Base-by-base conservation (phyloP, 1,140 invertebrate genomes). In the Monochamus saltuarius region DNA sequence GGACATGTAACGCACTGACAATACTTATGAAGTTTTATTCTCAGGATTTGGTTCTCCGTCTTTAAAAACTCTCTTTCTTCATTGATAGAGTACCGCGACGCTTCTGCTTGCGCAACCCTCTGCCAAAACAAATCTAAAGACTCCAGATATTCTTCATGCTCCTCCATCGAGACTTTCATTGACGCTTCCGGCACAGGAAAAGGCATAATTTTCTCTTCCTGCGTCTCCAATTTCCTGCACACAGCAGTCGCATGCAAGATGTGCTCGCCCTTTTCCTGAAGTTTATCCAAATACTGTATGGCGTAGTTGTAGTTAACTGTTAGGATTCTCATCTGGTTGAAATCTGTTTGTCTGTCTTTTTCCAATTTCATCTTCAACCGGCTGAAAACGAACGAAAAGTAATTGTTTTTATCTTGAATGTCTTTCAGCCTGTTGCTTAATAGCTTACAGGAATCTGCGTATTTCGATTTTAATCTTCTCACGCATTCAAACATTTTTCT, bases 181-280 rank as follows among this genome's bases (percentile, higher is more conserved):
- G 56, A 62, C 34, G 43, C 54, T 55, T 47, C 56, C n/a, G 49
- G 45, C 8, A 43, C 38, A 7, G 60, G 68, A 59, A 67, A 69
- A 6, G 62, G 57, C 11, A 60, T 36, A 54, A 84, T 75, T 63
- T 82, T 82, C 71, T 84, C 84, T 1, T 78, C 72, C 62, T 78
- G 73, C 0, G 82, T 83, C 73, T 85, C 83, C 68, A 80, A 80
- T 75, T 82, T 83, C 39, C 80, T 67, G 59, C 83, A 84, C n/a
- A 84, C 72, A 0, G 74, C 74, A 2, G 79, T 77, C 29, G 84
- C 64, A 22, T 80, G 77, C 3, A 82, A 59, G 43, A 84, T 76
- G 38, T 78, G 81, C 56, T 83, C 79, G 2, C 79, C 81, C 66
- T 82, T 82, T 56, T 70, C 75, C 16, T 67, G 58, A 4, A 73